Conservation (phyloP, 2,797 vertebrate genomes). For the Synaphobranchus kaupii region DNA sequence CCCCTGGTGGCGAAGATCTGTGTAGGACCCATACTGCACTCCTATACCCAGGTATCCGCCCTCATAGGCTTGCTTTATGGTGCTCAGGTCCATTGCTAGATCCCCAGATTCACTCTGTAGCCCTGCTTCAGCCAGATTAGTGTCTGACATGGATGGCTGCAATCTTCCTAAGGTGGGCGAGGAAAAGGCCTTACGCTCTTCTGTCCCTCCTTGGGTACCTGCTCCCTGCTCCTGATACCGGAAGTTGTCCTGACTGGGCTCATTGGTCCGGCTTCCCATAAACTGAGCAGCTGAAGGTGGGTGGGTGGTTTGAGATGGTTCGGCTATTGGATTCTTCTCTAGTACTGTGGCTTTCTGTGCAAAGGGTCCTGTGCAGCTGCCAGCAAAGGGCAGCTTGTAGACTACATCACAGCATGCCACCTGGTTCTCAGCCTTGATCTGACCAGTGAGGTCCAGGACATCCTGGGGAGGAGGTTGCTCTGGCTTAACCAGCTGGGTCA, state of each 20-base stretch:
- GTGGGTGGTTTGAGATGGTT: conserved; percentile 64
- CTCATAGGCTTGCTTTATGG: conserved; percentile 89
- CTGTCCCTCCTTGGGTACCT: conserved; percentile 59
- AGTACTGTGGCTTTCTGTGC: conserved; percentile 73
- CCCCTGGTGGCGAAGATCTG: conserved; percentile 88
- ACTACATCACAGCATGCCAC: conserved; percentile 94
- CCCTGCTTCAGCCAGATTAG: conserved; percentile 88
- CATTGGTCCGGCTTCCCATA: conserved; percentile 71
- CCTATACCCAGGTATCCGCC: conserved; percentile 82
- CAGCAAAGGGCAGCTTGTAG: conserved; percentile 91
- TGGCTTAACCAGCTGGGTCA: conserved; percentile 88
- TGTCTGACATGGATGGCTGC: conserved; percentile 97
- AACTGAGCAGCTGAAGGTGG: conserved; percentile 72
- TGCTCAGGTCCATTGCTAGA: conserved; percentile 81
- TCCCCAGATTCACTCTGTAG: conserved; percentile 84
- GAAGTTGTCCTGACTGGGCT: conserved; percentile 76
- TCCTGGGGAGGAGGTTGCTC: conserved; percentile 74
- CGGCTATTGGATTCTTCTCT: conserved; percentile 77
- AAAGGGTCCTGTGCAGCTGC: conserved; percentile 85
- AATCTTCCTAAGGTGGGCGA: conserved; percentile 82
- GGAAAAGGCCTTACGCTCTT: conserved; percentile 83
- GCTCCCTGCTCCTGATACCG: conserved; percentile 76
- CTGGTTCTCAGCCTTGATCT: conserved; percentile 88
- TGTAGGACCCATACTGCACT: conserved; percentile 93
- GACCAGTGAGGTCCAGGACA: conserved; percentile 84